phyloP scores from a whole-genome alignment of 2,113 vertebrate genomes.

The Motacilla alba region DNA sequence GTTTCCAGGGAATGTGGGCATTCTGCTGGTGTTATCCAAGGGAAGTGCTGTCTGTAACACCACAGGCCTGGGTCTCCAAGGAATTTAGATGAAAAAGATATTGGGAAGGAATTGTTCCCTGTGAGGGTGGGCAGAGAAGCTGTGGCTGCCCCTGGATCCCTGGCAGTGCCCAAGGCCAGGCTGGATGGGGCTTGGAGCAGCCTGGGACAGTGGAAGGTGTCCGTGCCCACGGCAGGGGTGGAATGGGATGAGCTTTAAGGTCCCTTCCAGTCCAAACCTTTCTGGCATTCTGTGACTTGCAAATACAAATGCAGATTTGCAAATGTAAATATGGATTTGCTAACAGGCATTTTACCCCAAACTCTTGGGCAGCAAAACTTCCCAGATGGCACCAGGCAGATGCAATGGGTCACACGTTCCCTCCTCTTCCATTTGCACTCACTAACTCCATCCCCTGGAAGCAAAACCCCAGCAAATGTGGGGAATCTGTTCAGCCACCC shows the following conservation, averaged over 20 bases:
- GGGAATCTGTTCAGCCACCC: neutral
- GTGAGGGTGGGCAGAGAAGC: rapidly evolving
- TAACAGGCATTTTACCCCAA: neutral
- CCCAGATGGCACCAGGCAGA: neutral
- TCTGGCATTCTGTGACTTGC: neutral
- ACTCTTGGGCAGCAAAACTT: neutral
- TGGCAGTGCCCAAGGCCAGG: neutral
- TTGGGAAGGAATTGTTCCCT: rapidly evolving
- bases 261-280: neutral
- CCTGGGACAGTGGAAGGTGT: neutral
- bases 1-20: neutral
- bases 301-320: neutral
- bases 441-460: neutral
- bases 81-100: neutral
- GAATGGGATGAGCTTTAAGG: rapidly evolving
- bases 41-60: too few species aligned
- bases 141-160: neutral
- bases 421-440: neutral
- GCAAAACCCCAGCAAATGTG: neutral
- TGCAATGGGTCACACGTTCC: neutral
- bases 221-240: neutral
- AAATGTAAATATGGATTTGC: neutral
- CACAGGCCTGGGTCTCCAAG: neutral
- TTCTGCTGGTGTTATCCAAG: neutral
- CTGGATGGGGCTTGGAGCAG: rapidly evolving